Conservation (phyloP, 2,113 vertebrate genomes). For the Felis catus region DNA sequence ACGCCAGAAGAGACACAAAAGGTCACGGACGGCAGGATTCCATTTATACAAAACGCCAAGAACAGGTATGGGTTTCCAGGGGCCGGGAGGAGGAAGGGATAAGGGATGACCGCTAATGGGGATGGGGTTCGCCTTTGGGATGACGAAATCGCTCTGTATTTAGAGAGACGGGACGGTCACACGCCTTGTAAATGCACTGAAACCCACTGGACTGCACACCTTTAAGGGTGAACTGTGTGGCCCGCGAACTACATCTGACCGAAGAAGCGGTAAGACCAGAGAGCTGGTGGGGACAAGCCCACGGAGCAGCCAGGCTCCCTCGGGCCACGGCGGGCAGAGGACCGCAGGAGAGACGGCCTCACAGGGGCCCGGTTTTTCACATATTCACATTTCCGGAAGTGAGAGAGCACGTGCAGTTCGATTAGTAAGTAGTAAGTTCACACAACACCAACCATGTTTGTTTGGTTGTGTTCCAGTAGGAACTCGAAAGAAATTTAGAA, state of each 20-base stretch:
- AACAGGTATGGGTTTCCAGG: too few relatives aligned
- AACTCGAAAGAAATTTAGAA: neutral
- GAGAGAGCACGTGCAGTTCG: neutral
- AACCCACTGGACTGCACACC: neutral
- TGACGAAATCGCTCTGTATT: neutral
- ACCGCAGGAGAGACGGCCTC: neutral
- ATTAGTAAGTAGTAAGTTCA: neutral
- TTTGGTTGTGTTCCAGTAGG: neutral
- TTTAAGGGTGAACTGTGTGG: neutral
- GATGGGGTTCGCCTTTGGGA: neutral
- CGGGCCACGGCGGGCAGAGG: neutral
- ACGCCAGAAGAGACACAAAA: neutral
- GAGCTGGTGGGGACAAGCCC: fast-evolving
- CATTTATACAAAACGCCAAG: too few relatives aligned
- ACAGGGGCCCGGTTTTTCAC: neutral
- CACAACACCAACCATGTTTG: neutral
- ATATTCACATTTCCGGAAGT: too few relatives aligned
- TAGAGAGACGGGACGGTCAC: neutral
- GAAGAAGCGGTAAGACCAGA: too few relatives aligned
- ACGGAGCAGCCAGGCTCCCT: neutral
- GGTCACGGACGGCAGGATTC: fast-evolving
- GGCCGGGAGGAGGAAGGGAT: too few relatives aligned
- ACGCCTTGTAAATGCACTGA: neutral
- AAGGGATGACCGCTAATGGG: neutral
- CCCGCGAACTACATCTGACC: neutral